Percentiles rank a stretch among this genome's conserved stretches.
Evolutionary conservation across 1,140 invertebrate genomes (phyloP).

Genomic region (Danaus plexippus): DNA sequence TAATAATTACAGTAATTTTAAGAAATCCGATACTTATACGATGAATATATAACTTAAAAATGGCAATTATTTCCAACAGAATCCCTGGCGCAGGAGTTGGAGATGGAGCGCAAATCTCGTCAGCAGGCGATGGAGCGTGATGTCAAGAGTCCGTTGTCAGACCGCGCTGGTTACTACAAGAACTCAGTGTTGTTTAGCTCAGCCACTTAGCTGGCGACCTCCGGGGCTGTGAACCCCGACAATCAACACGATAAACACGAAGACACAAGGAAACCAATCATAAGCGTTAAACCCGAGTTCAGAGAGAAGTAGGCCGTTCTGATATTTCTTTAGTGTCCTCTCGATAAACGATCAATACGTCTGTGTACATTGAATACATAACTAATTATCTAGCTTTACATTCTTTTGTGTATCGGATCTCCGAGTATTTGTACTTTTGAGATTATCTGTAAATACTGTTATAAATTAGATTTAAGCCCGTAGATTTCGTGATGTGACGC

Average conservation of each 20-base stretch:
- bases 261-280: constrained; percentile 65
- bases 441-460: constrained; percentile 69
- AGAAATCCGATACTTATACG: constrained; percentile 7
- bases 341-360: constrained; percentile 22
- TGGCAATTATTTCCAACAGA: constrained; percentile 72
- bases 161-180: constrained; percentile 85
- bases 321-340: constrained; percentile 28
- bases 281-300: constrained; percentile 71
- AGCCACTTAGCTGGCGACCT: constrained; percentile 80
- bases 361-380: constrained; percentile 43
- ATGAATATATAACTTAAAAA: constrained; percentile 3
- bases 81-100: constrained; percentile 86
- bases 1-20: too few relatives aligned
- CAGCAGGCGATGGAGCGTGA: constrained; percentile 85
- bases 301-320: constrained; percentile 55
- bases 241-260: constrained; percentile 46
- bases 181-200: constrained; percentile 88
- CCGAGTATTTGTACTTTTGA: constrained; percentile 54
- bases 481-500: constrained; percentile 45
- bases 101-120: constrained; percentile 86
- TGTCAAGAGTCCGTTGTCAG: constrained; percentile 87
- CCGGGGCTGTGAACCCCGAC: constrained; percentile 62
- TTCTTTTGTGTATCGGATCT: constrained; percentile 50
- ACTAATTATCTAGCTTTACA: constrained; percentile 43
- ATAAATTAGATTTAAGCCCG: constrained; percentile 46